A percentile compares a stretch with the other conserved stretches of the same genome.
Evolutionary conservation across 2,113 vertebrate genomes (phyloP).

Genomic region (Eolophus roseicapilla): DNA sequence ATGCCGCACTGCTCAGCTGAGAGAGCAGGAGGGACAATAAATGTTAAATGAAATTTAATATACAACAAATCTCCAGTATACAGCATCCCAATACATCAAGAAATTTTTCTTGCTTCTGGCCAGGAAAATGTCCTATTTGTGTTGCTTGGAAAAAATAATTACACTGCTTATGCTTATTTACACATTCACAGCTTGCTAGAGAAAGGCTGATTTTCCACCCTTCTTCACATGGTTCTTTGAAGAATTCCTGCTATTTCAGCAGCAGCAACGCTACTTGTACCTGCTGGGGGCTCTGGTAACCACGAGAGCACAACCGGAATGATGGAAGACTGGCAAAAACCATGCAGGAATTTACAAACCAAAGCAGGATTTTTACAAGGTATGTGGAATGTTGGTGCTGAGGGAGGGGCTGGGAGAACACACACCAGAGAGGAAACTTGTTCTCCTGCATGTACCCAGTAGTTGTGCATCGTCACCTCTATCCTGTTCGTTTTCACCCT

Average conservation of each 20-base stretch:
- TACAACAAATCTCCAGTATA: neutral
- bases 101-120: neutral
- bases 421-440: neutral
- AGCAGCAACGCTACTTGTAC: neutral
- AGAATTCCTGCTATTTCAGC: neutral
- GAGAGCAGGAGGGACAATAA: neutral
- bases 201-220: neutral
- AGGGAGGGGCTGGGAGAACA: neutral
- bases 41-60: neutral
- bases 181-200: neutral
- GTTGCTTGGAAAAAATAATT: neutral
- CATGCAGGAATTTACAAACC: neutral
- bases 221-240: neutral
- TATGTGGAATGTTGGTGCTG: rapidly evolving
- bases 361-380: neutral
- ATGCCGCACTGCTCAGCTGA: neutral
- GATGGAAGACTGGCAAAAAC: neutral
- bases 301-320: neutral
- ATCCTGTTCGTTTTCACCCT: neutral
- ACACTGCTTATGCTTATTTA: neutral
- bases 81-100: neutral
- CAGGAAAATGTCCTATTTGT: neutral
- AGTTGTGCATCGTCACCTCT: rapidly evolving
- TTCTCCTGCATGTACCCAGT: rapidly evolving
- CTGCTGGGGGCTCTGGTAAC: neutral